These are phyloP conservation scores for Eolophus roseicapilla DNA, from an alignment of 2,113 vertebrate genomes.

Conservation along the genomic window DNA sequence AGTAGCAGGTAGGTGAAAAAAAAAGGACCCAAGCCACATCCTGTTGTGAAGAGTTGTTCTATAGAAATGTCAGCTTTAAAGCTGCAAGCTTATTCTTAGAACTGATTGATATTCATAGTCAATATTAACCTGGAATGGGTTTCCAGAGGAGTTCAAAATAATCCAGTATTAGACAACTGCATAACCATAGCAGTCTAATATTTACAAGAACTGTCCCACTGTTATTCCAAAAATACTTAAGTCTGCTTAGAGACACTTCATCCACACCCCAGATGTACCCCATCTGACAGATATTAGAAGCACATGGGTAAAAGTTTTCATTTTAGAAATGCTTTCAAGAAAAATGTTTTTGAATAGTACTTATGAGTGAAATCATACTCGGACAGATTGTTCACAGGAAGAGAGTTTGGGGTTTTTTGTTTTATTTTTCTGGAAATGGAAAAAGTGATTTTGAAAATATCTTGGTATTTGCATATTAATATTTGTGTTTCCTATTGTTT, in stretches of 20 bases:
- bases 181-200: neutral
- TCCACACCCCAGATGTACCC: neutral
- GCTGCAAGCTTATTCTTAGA: neutral
- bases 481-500: neutral
- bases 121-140: neutral
- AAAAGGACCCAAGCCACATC: slow-evolving; percentile 21
- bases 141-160: neutral
- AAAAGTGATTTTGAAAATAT: neutral
- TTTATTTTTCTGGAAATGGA: neutral
- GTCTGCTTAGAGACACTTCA: neutral
- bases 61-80: neutral
- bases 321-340: neutral
- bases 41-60: slow-evolving; percentile 13
- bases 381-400: neutral
- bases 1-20: neutral
- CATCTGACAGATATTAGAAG: neutral
- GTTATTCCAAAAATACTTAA: neutral
- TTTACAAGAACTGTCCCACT: neutral
- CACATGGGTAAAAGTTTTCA: neutral
- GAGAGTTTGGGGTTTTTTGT: neutral
- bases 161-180: neutral
- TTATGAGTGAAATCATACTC: neutral
- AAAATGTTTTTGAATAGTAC: neutral
- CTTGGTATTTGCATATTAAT: neutral
- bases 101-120: neutral